phyloP scores from a whole-genome alignment of 2,797 vertebrate genomes.

The Rhinella marina region DNA sequence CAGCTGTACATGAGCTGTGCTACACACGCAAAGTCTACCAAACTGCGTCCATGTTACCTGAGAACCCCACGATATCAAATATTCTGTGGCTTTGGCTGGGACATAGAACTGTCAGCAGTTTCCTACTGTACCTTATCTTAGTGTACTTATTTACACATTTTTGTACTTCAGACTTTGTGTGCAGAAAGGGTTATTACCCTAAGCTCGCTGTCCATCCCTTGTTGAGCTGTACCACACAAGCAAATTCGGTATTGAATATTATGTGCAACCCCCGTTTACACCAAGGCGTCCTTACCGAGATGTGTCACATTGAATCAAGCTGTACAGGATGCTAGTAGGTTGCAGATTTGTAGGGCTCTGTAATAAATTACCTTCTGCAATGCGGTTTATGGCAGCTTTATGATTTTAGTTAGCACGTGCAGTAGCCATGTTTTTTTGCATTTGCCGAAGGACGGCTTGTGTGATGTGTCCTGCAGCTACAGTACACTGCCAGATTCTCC shows the following conservation, averaged over 20 bases:
- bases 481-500: not conserved
- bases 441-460: not conserved
- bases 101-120: not conserved
- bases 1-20: no score
- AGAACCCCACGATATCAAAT: no score
- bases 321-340: not conserved
- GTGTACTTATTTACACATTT: not conserved
- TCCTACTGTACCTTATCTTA: no score
- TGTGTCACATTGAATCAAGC: not conserved
- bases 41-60: no score
- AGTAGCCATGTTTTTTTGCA: not conserved
- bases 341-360: not conserved
- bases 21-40: no score
- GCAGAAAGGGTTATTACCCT: not conserved
- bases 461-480: not conserved
- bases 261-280: not conserved
- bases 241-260: no score
- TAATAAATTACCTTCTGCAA: not conserved
- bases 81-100: not conserved
- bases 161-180: conserved; percentile 1
- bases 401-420: not conserved
- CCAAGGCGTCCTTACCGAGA: not conserved
- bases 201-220: not conserved
- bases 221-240: not conserved
- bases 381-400: not conserved